phyloP scores from a whole-genome alignment of 2,113 vertebrate genomes.

The Tragulus kanchil region DNA sequence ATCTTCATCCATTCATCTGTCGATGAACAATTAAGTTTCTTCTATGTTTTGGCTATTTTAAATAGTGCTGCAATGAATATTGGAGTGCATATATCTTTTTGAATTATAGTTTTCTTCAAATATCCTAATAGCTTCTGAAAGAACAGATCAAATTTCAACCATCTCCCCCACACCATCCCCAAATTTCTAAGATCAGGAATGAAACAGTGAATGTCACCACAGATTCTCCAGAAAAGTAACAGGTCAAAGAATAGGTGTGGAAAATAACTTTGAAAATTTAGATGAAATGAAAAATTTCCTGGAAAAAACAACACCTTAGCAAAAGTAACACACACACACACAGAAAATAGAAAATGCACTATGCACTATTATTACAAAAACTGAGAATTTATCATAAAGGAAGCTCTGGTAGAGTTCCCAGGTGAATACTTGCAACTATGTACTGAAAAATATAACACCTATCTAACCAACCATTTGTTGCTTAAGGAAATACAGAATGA shows the following conservation, averaged over 20 bases:
- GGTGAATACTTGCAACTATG: background rate
- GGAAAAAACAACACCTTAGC: background rate
- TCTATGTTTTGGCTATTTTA: background rate
- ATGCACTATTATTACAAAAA: background rate
- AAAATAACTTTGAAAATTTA: background rate
- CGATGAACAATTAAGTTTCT: background rate
- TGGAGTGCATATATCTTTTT: background rate
- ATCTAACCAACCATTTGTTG: background rate
- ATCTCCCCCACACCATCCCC: background rate
- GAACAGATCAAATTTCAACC: background rate
- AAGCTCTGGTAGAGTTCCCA: background rate
- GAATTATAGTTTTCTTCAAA: background rate
- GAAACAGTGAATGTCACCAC: background rate
- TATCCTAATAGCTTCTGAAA: background rate
- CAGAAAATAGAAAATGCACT: background rate
- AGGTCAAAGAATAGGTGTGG: background rate
- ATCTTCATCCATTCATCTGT: background rate
- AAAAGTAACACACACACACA: background rate
- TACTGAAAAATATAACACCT: background rate
- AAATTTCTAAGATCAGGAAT: background rate
- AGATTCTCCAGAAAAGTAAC: background rate
- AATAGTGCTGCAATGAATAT: background rate
- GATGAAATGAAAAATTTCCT: background rate
- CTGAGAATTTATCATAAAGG: background rate
- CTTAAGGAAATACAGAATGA: background rate